A percentile compares a stretch with the other conserved stretches of the same genome.
Conservation (phyloP, 2,113 vertebrate species). For the Leucosticte australis region DNA sequence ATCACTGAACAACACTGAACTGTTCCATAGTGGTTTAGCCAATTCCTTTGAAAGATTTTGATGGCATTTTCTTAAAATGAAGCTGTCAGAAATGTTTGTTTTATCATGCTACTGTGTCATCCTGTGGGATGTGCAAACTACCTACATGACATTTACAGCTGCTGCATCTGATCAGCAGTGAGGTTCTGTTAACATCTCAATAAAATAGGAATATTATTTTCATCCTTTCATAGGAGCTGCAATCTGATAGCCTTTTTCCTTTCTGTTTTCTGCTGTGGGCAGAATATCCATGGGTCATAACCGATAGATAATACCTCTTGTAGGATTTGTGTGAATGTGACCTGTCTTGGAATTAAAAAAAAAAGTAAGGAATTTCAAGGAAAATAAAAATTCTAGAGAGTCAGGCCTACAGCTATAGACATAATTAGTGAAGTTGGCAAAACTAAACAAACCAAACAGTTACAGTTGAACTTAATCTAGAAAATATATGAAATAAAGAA, state of each 20-base stretch:
- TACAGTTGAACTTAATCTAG: neutral
- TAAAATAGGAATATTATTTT: neutral
- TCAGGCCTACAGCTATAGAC: neutral
- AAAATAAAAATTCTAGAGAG: neutral
- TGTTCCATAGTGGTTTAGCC: neutral
- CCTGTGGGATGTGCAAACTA: neutral
- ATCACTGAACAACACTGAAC: neutral
- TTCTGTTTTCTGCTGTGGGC: neutral
- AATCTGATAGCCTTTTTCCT: neutral
- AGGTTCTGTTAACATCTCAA: neutral
- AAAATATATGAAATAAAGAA: neutral
- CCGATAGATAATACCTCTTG: neutral
- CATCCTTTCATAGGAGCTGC: neutral
- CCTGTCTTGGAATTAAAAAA: neutral
- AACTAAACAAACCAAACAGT: neutral
- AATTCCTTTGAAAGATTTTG: neutral
- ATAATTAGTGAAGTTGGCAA: neutral
- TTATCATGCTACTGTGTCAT: neutral
- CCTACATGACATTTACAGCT: neutral
- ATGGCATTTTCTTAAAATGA: neutral
- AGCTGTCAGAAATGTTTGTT: constrained; percentile 3
- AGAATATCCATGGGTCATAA: neutral
- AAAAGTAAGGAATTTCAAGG: neutral
- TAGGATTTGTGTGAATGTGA: neutral
- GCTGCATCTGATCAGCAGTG: neutral